Evolutionary conservation across 2,888 invertebrate genomes (phyloP).

Genomic region (Macrophya annulata): DNA sequence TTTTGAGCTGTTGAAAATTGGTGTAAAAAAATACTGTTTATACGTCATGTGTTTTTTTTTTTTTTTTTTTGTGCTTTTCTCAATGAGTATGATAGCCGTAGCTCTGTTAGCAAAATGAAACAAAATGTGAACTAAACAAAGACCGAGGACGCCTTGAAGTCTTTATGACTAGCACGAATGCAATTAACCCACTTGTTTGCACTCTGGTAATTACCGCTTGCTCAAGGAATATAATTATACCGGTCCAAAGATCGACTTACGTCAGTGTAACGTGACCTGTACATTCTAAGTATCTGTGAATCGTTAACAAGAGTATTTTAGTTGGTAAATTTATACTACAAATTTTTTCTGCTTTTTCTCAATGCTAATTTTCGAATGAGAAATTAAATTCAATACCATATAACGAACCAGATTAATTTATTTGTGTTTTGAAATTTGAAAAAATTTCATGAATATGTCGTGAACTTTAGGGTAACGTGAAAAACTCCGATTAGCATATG

Average conservation of each 20-base stretch:
- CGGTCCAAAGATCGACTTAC: conserved; percentile 34
- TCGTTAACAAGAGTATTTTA: neutral
- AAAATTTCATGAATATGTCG: neutral
- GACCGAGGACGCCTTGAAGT: neutral
- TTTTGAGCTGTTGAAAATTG: neutral
- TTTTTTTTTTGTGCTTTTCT: neutral
- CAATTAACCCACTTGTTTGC: conserved; percentile 37
- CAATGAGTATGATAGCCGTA: neutral
- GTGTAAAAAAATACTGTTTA: neutral
- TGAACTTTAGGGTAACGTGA: neutral
- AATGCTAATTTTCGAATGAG: neutral
- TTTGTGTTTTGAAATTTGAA: neutral
- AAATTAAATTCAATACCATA: neutral
- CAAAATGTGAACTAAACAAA: neutral
- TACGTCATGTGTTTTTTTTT: too few species aligned
- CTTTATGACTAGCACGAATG: conserved; percentile 31
- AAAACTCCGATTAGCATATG: neutral
- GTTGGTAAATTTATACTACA: neutral
- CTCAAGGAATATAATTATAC: conserved; percentile 29
- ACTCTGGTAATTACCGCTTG: conserved; percentile 4
- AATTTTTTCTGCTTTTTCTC: neutral
- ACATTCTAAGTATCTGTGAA: neutral
- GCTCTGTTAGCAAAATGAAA: conserved; percentile 19
- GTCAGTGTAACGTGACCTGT: neutral
- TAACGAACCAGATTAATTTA: neutral